phyloP scores from a whole-genome alignment of 2,797 vertebrate species.

The Xyrichtys novacula region DNA sequence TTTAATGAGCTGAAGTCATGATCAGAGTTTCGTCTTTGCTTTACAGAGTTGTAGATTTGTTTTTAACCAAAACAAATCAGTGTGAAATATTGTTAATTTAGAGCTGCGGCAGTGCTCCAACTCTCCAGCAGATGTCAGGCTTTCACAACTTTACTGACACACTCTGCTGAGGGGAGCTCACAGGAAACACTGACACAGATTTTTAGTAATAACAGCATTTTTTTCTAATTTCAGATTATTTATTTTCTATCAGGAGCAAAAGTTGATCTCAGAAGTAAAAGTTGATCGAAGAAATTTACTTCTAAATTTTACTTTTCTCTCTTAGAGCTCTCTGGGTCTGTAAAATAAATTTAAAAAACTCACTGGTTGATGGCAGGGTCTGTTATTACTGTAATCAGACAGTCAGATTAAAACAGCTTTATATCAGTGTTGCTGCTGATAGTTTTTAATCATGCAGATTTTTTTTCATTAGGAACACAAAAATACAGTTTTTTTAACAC shows the following conservation, averaged over 20 bases:
- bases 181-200: not conserved
- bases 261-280: not conserved
- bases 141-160: conserved; percentile 47
- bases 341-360: not conserved
- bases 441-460: too few relatives aligned
- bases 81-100: too few relatives aligned
- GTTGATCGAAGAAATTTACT: not conserved
- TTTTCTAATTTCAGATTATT: not conserved
- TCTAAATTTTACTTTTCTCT: not conserved
- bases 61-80: too few relatives aligned
- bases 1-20: too few relatives aligned
- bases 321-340: not conserved
- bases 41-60: too few relatives aligned
- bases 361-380: not conserved
- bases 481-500: too few relatives aligned
- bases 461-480: too few relatives aligned
- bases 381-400: not conserved
- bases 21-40: too few relatives aligned
- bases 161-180: not conserved
- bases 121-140: conserved; percentile 74
- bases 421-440: too few relatives aligned
- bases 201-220: not conserved
- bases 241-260: not conserved
- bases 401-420: not conserved
- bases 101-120: not conserved